Base-by-base conservation (phyloP, 30 jellyfish, hydroid and myxozoan species). In the Aurelia aurita complex sp. Pacific region DNA sequence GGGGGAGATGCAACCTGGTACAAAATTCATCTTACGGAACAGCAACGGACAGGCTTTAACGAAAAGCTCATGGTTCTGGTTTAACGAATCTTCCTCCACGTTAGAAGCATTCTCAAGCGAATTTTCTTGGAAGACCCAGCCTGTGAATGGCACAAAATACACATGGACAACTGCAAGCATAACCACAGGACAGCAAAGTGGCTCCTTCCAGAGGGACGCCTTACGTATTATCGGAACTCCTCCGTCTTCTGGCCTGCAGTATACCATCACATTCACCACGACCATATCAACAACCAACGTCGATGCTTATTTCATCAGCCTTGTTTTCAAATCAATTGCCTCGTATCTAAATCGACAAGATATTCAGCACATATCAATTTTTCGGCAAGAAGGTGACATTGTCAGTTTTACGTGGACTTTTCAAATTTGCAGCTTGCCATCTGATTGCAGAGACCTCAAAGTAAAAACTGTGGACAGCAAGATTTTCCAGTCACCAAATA, bases 41-140 rank as follows among this genome's bases (percentile, higher is more conserved):
- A 16, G 7, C 17, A 57, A 73, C 64, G 43, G 46, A 67, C 19
- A 81, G 16, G 65, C 89, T 5, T 69, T 91, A n/a, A 86, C 98
- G 10, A 62, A 68, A 16, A 64, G 80, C 76, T 87, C 96, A 23
- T 91, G 95, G 95, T 63, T 86, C 38, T 91, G 98, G 98, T 70
- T 78, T n/a, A 74, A 81, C 23, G 87, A 84, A n/a, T 33, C 87
- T 2, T 69, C 86, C 14, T 40, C 69, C 9, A 43, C 18, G 10
- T 13, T 84, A 40, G 83, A 72, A 51, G 93, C 80, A 38, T 84
- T 84, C 60, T 67, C 93, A 13, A 71, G 74, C 34, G 87, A 64
- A 69, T 17, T 2, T 7, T 54, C 32, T 5, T 84, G 89, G 89
- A 42, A 80, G 19, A 42, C 4, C 15, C 81, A 80, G 89, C 79